Evolutionary conservation across 2,113 vertebrate genomes (phyloP).

Genomic region (Aphyosemion australe): DNA sequence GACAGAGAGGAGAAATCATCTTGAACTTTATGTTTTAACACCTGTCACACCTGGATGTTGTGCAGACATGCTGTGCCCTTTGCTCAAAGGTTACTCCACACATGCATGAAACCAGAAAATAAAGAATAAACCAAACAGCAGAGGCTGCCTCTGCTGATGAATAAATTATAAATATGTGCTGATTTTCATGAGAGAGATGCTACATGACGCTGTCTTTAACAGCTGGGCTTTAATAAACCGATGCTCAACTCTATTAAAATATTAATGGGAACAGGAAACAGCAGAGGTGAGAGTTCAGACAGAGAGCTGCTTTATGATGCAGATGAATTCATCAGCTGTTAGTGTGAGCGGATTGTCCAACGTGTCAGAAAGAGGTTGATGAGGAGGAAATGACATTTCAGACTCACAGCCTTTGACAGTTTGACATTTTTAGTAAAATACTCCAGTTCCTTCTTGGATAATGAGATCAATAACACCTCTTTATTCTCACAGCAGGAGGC

Average conservation of each 20-base stretch:
- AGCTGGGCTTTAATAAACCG: background rate
- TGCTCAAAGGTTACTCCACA: too few species aligned
- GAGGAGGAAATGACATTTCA: background rate
- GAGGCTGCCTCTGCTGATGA: too few species aligned
- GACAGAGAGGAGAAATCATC: too few species aligned
- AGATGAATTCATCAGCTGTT: background rate
- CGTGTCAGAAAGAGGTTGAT: background rate
- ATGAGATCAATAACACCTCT: background rate
- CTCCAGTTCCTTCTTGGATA: background rate
- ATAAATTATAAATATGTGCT: too few species aligned
- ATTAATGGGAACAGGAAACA: background rate
- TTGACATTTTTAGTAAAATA: background rate
- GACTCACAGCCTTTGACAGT: background rate
- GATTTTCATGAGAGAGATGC: too few species aligned
- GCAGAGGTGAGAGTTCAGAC: too few species aligned
- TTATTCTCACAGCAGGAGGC: conserved; percentile 1
- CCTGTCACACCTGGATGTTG: too few species aligned
- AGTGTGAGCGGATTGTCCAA: background rate
- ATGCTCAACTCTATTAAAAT: background rate
- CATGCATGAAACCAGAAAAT: too few species aligned
- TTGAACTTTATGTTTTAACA: too few species aligned
- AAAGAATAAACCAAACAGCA: too few species aligned
- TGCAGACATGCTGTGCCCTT: too few species aligned
- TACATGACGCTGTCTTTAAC: too few species aligned
- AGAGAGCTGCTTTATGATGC: background rate